Evolutionary conservation across 2,113 vertebrate genomes (phyloP).

Genomic region (Nyctibius bracteatus): DNA sequence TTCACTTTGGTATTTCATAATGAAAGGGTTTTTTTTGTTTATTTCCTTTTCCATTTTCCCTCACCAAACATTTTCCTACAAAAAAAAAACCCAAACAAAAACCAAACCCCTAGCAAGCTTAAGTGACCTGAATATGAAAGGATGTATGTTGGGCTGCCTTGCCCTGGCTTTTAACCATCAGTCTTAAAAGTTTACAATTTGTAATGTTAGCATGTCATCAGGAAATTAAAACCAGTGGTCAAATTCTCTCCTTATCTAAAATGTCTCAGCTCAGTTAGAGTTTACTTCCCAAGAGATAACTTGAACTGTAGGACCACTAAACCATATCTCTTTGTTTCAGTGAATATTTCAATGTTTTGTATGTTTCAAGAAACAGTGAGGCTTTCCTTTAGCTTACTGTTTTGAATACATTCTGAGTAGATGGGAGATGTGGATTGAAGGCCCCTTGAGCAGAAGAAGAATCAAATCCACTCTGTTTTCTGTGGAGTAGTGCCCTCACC

Average conservation of each 20-base stretch:
- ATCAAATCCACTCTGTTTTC: neutral
- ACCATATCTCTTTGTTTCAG: neutral
- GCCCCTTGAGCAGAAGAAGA: neutral
- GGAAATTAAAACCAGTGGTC: neutral
- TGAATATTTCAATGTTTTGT: neutral
- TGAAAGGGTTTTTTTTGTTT: neutral
- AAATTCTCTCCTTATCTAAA: constrained; percentile 14
- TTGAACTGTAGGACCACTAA: neutral
- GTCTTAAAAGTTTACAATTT: neutral
- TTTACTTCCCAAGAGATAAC: constrained; percentile 17
- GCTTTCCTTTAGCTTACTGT: neutral
- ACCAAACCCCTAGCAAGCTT: neutral
- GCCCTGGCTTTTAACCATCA: neutral
- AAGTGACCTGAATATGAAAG: neutral
- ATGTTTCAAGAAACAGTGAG: neutral
- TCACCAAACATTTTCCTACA: neutral
- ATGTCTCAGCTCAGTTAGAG: neutral
- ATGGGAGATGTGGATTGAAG: accelerated
- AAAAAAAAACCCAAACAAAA: neutral
- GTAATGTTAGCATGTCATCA: neutral
- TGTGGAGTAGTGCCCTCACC: neutral
- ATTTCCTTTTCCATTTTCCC: neutral
- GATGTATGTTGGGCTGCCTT: neutral
- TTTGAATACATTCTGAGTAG: neutral
- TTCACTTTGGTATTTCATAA: neutral